These are phyloP conservation scores for Tachina fera DNA, from an alignment of 2,888 invertebrate species.

Conservation along the genomic window DNA sequence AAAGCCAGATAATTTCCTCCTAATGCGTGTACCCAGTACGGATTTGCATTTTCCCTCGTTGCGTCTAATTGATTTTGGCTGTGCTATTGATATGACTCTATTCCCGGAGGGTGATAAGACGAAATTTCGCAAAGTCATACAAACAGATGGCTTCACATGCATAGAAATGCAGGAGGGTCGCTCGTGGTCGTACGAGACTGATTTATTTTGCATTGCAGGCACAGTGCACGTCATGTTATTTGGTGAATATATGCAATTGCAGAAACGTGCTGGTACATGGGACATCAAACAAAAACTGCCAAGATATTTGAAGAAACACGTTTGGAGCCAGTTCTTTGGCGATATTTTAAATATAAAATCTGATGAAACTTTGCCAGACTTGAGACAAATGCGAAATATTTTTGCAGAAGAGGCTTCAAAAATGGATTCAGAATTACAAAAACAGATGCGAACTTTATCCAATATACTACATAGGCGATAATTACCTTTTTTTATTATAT, in stretches of 20 bases:
- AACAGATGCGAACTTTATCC: conserved; percentile 82
- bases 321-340: conserved; percentile 93
- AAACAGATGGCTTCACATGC: conserved; percentile 92
- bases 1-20: conserved; percentile 97
- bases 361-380: conserved; percentile 88
- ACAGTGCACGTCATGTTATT: conserved; percentile 94
- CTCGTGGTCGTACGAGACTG: conserved; percentile 98
- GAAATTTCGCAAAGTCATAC: conserved; percentile 90
- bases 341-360: conserved; percentile 92
- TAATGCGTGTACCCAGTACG: conserved; percentile 87
- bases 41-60: conserved; percentile 88
- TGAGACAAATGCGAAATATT: conserved; percentile 83
- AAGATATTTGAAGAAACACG: conserved; percentile 88
- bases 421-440: conserved; percentile 83
- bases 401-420: conserved; percentile 81
- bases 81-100: conserved; percentile 96
- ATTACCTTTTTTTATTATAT: conserved; percentile 55
- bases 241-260: conserved; percentile 94
- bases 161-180: conserved; percentile 96
- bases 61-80: conserved; percentile 96
- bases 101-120: conserved; percentile 89
- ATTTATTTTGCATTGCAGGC: conserved; percentile 95
- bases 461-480: conserved; percentile 82
- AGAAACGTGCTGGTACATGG: conserved; percentile 87
- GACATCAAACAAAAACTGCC: conserved; percentile 89